Conservation (phyloP, 2,888 invertebrate species). For the Epirrhoe alternata region DNA sequence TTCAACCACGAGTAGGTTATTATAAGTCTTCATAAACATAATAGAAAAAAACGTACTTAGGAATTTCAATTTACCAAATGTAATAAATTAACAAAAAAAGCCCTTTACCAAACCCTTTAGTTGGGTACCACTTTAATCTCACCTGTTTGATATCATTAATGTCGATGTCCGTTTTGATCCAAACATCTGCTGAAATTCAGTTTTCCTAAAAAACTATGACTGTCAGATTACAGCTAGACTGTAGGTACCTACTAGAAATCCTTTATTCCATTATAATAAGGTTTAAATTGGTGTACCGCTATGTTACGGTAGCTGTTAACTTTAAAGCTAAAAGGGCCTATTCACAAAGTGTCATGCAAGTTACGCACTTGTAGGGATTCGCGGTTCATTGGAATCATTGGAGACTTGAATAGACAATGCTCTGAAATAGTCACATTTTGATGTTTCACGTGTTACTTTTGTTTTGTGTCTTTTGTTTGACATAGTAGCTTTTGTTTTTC, state of each 20-base stretch:
- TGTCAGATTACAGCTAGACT: not conserved
- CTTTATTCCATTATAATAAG: not conserved
- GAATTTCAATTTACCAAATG: slow-evolving; percentile 9
- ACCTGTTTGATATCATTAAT: slow-evolving; percentile 53
- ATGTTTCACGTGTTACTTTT: not conserved
- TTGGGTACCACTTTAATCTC: slow-evolving; percentile 39
- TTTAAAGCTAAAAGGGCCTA: slow-evolving; percentile 37
- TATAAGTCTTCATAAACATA: too few relatives aligned
- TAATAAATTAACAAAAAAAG: slow-evolving; percentile 14
- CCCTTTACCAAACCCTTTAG: slow-evolving; percentile 28
- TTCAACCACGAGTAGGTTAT: too few relatives aligned
- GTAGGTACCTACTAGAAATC: not conserved
- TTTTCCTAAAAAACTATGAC: not conserved
- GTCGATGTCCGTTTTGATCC: slow-evolving; percentile 65
- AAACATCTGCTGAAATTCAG: slow-evolving; percentile 35
- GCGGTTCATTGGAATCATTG: slow-evolving; percentile 10
- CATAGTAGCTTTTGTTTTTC: not conserved
- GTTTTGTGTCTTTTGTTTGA: not conserved
- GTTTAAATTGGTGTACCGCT: not conserved
- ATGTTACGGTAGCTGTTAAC: not conserved
- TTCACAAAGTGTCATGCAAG: slow-evolving; percentile 31
- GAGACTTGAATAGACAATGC: not conserved
- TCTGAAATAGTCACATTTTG: not conserved
- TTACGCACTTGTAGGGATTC: slow-evolving; percentile 17
- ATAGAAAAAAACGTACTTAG: too few relatives aligned